phyloP scores from a whole-genome alignment of 1,140 invertebrate species.

The Achatina immaculata region DNA sequence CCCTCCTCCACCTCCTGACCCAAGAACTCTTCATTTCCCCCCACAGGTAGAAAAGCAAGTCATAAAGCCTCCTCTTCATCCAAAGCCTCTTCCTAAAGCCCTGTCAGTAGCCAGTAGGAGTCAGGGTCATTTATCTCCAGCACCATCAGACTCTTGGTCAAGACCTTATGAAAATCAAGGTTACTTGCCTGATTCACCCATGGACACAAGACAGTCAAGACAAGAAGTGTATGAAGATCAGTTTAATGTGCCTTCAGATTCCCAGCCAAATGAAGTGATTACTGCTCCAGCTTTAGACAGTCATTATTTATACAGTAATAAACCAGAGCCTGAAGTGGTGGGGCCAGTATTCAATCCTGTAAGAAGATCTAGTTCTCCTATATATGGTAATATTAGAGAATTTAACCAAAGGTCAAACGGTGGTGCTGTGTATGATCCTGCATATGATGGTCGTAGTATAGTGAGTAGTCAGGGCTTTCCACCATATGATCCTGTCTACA shows the following conservation, averaged over 20 bases:
- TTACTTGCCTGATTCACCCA: no score
- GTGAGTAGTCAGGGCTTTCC: neutral
- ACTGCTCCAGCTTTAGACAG: neutral
- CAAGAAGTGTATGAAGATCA: no score
- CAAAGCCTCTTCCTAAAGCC: neutral
- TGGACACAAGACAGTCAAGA: no score
- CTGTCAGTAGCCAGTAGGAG: neutral
- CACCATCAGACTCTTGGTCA: neutral
- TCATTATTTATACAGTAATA: conserved; percentile 6
- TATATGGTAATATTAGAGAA: neutral
- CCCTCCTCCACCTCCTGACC: conserved; percentile 41
- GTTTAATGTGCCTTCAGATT: no score
- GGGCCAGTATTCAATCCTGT: neutral
- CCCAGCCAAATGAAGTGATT: neutral
- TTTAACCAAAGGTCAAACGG: neutral
- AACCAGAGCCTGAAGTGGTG: neutral
- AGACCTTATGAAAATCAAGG: neutral
- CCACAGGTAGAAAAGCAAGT: neutral
- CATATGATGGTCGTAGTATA: neutral
- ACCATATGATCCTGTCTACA: conserved; percentile 20
- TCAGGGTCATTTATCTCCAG: neutral
- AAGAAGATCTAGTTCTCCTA: neutral
- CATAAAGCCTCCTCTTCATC: neutral
- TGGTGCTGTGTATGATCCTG: neutral
- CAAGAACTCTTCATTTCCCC: neutral